Evolutionary conservation across 2,888 invertebrate species (phyloP).

Genomic region (Stenichneumon culpator): DNA sequence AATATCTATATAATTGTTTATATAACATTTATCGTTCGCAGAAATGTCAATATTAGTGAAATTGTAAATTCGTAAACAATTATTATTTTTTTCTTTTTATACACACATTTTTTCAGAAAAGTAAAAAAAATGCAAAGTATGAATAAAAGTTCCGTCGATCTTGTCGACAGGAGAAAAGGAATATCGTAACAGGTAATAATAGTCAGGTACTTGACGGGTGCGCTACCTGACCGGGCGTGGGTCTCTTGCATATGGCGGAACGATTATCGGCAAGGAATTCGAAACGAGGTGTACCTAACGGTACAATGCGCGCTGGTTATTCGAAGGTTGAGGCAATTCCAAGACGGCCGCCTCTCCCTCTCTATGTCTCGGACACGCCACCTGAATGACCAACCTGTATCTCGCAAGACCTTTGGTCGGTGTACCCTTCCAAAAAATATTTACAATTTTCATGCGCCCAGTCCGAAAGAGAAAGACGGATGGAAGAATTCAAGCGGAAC

Average conservation of each 20-base stretch:
- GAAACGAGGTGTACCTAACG: slow-evolving; percentile 73
- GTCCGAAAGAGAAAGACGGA: slow-evolving; percentile 4
- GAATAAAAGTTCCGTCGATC: neutral
- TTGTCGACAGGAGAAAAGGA: slow-evolving; percentile 27
- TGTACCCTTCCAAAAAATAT: slow-evolving; percentile 50
- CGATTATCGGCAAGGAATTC: slow-evolving; percentile 72
- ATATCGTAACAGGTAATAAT: slow-evolving; percentile 30
- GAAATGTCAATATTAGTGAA: too few relatives aligned
- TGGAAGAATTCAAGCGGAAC: slow-evolving; percentile 16
- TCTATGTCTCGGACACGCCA: slow-evolving; percentile 18
- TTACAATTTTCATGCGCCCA: slow-evolving; percentile 52
- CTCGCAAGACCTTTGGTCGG: neutral
- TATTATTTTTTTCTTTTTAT: neutral
- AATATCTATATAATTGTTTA: too few relatives aligned
- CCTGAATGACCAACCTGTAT: slow-evolving; percentile 25
- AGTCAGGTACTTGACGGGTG: slow-evolving; percentile 42
- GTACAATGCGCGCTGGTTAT: slow-evolving; percentile 61
- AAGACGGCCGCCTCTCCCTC: slow-evolving; percentile 30
- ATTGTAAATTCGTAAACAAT: neutral
- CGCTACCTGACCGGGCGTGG: slow-evolving; percentile 39
- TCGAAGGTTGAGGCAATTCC: slow-evolving; percentile 69
- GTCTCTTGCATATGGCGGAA: slow-evolving; percentile 54
- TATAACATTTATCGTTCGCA: too few relatives aligned
- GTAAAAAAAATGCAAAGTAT: too few relatives aligned
- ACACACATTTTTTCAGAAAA: too few relatives aligned